Base-by-base conservation (phyloP, 2,113 vertebrate species). In the Menidia beryllina region DNA sequence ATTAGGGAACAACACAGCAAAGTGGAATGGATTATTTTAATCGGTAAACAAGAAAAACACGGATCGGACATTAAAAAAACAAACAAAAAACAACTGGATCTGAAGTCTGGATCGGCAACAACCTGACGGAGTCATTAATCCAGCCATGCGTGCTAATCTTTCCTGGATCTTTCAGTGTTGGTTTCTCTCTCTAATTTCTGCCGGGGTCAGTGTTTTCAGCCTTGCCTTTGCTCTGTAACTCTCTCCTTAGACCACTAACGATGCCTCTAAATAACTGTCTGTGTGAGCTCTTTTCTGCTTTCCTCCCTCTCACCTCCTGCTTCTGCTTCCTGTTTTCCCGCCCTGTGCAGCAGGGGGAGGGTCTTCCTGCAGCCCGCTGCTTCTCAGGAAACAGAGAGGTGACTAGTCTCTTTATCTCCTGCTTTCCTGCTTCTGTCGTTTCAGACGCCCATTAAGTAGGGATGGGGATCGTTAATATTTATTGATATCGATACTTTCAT, bases 301-400 rank as follows among this genome's bases (percentile, higher is more conserved):
- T 81, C 85, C 56, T 81, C 43, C 79, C 70, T 84, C 67, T 81
- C 67, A 88, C 65, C 51, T 77, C 38, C 53, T 92, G 57, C 93
- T 94, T 85, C 79, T 91, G 91, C 88, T 89, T 95, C 87, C 93
- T 90, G 79, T 94, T 95, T 94, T 94, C 95, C 92, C 95, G 86
- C 94, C 91, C 89, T 91, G 92, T 93, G 79, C 95, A 98, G 96
- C 95, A 69, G 96, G 96, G 93, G 96, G 96, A 92, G 95, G 94
- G 89, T 95, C 96, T 91, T 95, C 97, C 82, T 96, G 95, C 96
- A 98, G 97, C 92, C 98, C 98, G 89, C 94, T 96, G 82, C 89
- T 98, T 87, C 91, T 95, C 68, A 97, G 97, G 93, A 99, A 97
- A 86, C 96, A 93, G 91, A 98, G 96, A 99, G 98, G 98, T 99